Evolutionary conservation across 2,113 vertebrate genomes (phyloP).

Genomic region (Alexandromys fortis): DNA sequence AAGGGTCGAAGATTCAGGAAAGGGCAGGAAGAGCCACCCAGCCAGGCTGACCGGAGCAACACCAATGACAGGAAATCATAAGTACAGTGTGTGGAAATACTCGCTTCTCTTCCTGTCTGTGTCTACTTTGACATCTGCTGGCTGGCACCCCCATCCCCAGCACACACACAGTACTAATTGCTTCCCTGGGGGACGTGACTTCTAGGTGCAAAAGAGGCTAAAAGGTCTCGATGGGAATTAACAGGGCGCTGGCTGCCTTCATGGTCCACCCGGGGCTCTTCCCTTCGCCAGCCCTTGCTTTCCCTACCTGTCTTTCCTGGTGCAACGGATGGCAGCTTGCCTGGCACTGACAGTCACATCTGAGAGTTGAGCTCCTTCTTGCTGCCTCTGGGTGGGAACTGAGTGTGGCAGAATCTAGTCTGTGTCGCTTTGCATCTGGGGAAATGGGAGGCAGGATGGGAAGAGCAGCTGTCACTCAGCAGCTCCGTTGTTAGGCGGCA

Average conservation of each 20-base stretch:
- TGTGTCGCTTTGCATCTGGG: not conserved
- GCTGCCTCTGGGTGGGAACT: not conserved
- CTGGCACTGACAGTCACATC: not conserved
- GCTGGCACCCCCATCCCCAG: not conserved
- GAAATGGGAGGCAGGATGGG: not conserved
- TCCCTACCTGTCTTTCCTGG: not conserved
- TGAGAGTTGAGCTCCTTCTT: not conserved
- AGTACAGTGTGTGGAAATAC: not conserved
- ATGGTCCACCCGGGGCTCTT: not conserved
- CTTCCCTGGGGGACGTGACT: not conserved
- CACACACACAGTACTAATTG: not conserved
- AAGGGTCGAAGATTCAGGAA: not conserved
- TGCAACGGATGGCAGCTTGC: not conserved
- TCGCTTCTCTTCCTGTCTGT: not conserved
- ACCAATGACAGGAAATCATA: rapidly evolving
- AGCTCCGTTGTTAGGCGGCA: not conserved
- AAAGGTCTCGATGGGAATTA: not conserved
- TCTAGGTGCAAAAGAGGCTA: not conserved
- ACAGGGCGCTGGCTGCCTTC: not conserved
- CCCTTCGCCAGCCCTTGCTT: rapidly evolving
- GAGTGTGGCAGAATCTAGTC: not conserved
- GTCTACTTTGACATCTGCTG: not conserved
- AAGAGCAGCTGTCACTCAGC: not conserved
- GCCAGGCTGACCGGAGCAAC: not conserved
- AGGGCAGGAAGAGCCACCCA: not conserved